Base-by-base conservation (phyloP, 2,113 vertebrate species). In the Haliaeetus leucogaster region DNA sequence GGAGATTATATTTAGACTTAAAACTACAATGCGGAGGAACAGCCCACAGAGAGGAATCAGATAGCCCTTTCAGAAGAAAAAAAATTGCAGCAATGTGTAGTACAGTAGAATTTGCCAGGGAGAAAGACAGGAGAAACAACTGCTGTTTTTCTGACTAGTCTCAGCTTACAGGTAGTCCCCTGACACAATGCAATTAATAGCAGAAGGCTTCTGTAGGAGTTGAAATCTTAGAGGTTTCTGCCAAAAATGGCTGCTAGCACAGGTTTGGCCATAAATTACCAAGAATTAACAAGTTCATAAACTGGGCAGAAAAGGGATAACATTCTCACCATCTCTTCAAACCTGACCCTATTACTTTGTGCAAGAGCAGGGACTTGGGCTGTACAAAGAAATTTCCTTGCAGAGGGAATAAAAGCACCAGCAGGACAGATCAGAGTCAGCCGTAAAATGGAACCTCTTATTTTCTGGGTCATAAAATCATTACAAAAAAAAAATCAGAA, bases 401-500 rank as follows among this genome's bases (percentile, higher is more conserved):
- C 0, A 9, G 88, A 92, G 76, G 40, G 83, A 91, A 95, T 80
- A 91, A 91, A 95, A 92, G 77, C 30, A 27, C 8, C 38, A 65
- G 65, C 52, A 86, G 74, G 45, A 94, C 48, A 88, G 90, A 94
- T 95, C 92, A 92, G 59, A 93, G 84, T 58, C 86, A 94, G 71
- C 61, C 0, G 0, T 77, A 92, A 89, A 97, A 96, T 13, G 16
- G 67, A 84, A 92, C 74, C 55, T 85, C 61, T 43, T 82, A 4
- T 94, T 97, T 97, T 97, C 95, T 97, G 79, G 96, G 96, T 97
- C 93, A 96, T 47, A 91, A 96, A 96, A 95, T 82, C 48, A 85
- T 76, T 89, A 36, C 8, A 17, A 85, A 84, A 38, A 50, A 67
- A 58, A 77, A 89, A 48, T 29, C 86, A 66, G 36, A 83, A 84